A percentile compares a stretch with the other conserved stretches of the same genome.
Evolutionary conservation across 2,888 invertebrate species (phyloP).

Genomic region (Dryomyza anilis): DNA sequence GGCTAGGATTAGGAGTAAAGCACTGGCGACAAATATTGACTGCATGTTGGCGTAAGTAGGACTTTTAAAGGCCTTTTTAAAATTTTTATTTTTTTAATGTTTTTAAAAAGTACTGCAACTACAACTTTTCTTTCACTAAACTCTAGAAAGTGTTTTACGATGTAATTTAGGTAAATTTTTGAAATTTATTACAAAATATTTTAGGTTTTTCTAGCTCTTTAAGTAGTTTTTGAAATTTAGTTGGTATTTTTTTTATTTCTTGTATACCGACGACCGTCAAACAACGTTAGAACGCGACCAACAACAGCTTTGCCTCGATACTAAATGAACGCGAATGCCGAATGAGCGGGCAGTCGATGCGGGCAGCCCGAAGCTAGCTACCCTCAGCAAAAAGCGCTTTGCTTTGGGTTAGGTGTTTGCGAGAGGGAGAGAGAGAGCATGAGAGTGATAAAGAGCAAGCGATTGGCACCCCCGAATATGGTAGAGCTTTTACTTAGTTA

Average conservation of each 20-base stretch:
- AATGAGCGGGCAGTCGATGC: background rate
- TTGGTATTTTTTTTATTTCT: background rate
- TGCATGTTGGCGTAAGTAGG: constrained; percentile 48
- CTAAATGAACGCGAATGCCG: constrained; percentile 20
- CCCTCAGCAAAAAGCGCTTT: background rate
- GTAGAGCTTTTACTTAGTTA: background rate
- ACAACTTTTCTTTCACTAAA: constrained; percentile 4
- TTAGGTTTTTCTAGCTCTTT: no score
- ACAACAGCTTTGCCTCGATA: constrained; percentile 25
- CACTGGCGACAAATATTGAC: constrained; percentile 56
- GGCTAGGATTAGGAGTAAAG: constrained; percentile 57
- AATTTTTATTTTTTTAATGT: constrained; percentile 14
- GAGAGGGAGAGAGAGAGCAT: background rate
- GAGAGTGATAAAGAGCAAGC: background rate
- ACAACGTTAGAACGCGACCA: constrained; percentile 20
- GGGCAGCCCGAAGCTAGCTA: constrained; percentile 2
- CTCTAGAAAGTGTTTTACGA: no score
- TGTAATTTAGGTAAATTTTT: no score
- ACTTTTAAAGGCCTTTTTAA: constrained; percentile 11
- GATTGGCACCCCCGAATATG: background rate
- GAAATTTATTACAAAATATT: no score
- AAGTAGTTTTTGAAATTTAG: background rate
- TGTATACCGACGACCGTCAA: background rate
- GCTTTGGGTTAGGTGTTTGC: background rate
- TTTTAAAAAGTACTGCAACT: constrained; percentile 12